These are phyloP conservation scores for Athalia circularis DNA, from an alignment of 2,888 invertebrate species.

Conservation along the genomic window DNA sequence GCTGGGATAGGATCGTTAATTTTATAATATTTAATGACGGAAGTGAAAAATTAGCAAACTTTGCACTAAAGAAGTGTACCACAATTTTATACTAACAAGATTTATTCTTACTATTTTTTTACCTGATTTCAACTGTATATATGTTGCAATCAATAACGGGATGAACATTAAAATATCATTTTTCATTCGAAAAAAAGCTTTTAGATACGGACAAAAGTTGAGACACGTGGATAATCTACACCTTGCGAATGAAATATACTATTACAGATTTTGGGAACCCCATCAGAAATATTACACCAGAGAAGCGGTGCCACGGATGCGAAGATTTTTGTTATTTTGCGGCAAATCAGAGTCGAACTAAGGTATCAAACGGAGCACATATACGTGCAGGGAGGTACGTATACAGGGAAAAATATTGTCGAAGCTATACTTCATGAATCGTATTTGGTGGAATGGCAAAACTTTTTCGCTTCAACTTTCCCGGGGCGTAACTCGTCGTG, in stretches of 20 bases:
- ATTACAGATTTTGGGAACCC: slow-evolving; percentile 1
- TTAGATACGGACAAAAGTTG: background rate
- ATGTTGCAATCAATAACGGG: background rate
- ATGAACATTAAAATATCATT: slow-evolving; percentile 19
- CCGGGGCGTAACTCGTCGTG: background rate
- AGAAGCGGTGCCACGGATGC: background rate
- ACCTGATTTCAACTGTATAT: too few species aligned
- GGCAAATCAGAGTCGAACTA: slow-evolving; percentile 1
- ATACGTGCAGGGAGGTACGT: background rate
- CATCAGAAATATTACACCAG: slow-evolving; percentile 6
- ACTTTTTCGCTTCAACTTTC: background rate
- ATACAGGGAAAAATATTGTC: background rate
- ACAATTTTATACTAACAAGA: background rate
- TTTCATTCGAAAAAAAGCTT: slow-evolving; percentile 1
- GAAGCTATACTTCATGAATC: slow-evolving; percentile 3
- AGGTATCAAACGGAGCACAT: background rate
- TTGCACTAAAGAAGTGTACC: background rate
- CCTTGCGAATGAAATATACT: background rate
- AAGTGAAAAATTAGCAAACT: slow-evolving; percentile 36
- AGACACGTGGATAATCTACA: background rate
- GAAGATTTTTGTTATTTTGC: background rate
- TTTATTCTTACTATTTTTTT: background rate
- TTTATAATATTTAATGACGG: slow-evolving; percentile 34
- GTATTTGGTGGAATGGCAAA: background rate
- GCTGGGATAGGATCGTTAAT: slow-evolving; percentile 20